Evolutionary conservation across 2,113 vertebrate species (phyloP).

Genomic region (Ceyx melanurus): DNA sequence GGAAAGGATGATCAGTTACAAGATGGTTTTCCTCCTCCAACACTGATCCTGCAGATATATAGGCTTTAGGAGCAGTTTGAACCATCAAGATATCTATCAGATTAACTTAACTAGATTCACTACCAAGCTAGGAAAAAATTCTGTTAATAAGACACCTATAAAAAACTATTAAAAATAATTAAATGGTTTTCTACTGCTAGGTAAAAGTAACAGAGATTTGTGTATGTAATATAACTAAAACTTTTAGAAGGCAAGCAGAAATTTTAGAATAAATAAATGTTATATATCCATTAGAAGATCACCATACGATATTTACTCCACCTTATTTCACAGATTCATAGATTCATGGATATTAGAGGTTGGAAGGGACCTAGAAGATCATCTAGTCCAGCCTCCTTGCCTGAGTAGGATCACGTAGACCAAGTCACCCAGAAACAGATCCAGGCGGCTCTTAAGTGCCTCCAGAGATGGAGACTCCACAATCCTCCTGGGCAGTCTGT

Average conservation of each 20-base stretch:
- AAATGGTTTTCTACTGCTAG: not conserved
- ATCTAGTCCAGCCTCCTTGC: too few relatives aligned
- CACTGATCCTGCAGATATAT: not conserved
- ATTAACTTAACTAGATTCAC: not conserved
- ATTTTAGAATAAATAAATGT: not conserved
- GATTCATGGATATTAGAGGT: too few relatives aligned
- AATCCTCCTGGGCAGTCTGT: too few relatives aligned
- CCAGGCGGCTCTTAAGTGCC: too few relatives aligned
- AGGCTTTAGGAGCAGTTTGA: not conserved
- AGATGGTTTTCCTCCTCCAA: not conserved
- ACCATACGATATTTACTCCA: too few relatives aligned
- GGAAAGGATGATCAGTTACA: not conserved
- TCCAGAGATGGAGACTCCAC: too few relatives aligned
- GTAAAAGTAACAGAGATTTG: not conserved
- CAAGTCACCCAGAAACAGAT: too few relatives aligned
- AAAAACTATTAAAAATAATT: not conserved
- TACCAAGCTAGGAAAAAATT: not conserved
- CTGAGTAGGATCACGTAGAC: too few relatives aligned
- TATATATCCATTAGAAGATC: not conserved
- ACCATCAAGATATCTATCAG: not conserved
- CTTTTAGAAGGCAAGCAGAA: rapidly evolving
- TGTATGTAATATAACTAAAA: not conserved
- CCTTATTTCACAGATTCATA: too few relatives aligned
- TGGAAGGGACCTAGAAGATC: too few relatives aligned
- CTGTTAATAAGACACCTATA: not conserved